phyloP scores from a whole-genome alignment of 2,797 vertebrate species.

The Macrochelys suwanniensis region DNA sequence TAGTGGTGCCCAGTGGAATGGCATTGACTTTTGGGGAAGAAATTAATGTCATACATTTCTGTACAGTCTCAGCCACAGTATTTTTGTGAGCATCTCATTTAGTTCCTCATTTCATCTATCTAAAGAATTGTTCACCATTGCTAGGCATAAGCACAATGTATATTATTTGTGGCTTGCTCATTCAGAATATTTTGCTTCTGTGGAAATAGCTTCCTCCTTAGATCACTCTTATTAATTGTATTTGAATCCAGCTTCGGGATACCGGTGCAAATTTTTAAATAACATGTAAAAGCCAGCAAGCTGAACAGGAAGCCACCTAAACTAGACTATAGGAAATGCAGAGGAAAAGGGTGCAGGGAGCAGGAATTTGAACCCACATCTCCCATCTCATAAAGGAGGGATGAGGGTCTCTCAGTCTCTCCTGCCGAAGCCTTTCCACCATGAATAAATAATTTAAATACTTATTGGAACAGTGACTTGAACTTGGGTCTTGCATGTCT shows the following conservation, averaged over 20 bases:
- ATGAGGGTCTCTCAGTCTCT: background rate
- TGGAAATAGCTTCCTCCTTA: background rate
- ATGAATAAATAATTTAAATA: background rate
- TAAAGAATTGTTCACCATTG: background rate
- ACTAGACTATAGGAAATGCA: background rate
- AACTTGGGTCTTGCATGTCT: background rate
- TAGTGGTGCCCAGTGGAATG: background rate
- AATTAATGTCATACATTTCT: background rate
- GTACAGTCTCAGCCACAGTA: background rate
- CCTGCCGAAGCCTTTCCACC: background rate
- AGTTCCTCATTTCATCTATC: background rate
- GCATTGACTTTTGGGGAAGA: background rate
- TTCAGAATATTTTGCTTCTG: background rate
- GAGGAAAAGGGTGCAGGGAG: background rate
- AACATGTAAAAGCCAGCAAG: background rate
- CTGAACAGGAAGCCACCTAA: background rate
- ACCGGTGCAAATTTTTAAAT: background rate
- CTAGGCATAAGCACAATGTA: background rate
- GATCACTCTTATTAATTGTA: background rate
- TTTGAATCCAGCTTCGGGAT: background rate
- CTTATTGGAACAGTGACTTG: background rate
- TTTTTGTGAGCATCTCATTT: background rate
- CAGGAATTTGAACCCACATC: background rate
- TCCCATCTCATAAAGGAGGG: background rate
- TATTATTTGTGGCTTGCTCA: background rate